Base-by-base conservation (phyloP, 2,888 invertebrate species). In the Scaptomyza parva region DNA sequence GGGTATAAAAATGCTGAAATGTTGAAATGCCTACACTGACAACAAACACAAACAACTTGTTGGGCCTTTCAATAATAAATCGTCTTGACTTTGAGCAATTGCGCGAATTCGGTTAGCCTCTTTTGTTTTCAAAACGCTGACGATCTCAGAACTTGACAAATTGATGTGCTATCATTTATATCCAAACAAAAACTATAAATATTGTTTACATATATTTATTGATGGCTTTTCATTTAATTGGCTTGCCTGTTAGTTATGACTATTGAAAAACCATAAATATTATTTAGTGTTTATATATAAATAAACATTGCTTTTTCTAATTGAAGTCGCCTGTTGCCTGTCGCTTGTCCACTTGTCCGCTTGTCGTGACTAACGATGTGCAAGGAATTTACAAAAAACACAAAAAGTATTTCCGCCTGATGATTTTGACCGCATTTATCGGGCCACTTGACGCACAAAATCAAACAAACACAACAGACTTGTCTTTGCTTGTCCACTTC, bases 31-130 rank as follows among this genome's bases (percentile, higher is more conserved):
- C 11, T n/a, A 48, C 14, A 17, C n/a, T n/a, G 39, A 39, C 48
- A 26, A 33, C 24, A 48, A 33, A 33, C 33, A 33, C 33, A 33
- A 37, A 41, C 48, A 76, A 57, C 37, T 60, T 55, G 18, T 45
- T 35, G 47, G 2, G 22, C 44, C 40, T 58, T 37, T 62, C 62
- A 24, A 57, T 39, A 70, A 77, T 80, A 67, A 72, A 86, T 86
- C 64, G 63, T 37, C 22, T 43, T 79, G 82, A 84, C 82, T 78
- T 82, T 76, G 73, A 82, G 70, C 57, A 79, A 73, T 69, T 66
- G 71, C 58, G 59, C 41, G 76, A 76, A 58, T 60, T 62, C 48
- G 55, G 1, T 0, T 30, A 61, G 60, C 55, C 28, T 35, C 18
- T 24, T 54, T 47, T n/a, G 18, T 18, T 20, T 33, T 41, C 43